Evolutionary conservation across 2,113 vertebrate genomes (phyloP), one percentile per base, ranked within the genome.

Genomic region (Tachuris rubrigastra): DNA sequence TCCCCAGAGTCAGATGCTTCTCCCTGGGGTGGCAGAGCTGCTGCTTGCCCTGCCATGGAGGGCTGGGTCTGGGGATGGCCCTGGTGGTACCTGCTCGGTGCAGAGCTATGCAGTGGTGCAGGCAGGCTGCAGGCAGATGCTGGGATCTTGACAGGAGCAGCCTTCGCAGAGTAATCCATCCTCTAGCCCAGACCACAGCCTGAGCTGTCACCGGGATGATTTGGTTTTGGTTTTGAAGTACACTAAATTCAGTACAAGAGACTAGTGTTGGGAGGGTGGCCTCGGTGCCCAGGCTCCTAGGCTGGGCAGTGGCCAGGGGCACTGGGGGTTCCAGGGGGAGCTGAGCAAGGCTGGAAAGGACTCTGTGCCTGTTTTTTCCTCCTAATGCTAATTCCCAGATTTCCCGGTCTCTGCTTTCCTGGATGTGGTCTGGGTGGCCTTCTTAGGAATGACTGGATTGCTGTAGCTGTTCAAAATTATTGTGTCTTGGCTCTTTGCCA

Each of bases 231-330:
- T 28, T 37, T 24, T 22, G 4, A 89, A 53, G 20, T 39, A 62
- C 4, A 5, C 28, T 60, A 20, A 47, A 46, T 42, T 53, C 18
- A n/a, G 44, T 20, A 6, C 10, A 31, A n/a, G 37, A 41, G 35
- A 10, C 27, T 59, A 10, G 7, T 46, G 44, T 46, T 0, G 37
- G 0, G 10, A 60, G 50, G 65, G 44, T 0, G 16, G 39, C 14
- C 19, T 21, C 16, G 8, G 74, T 3, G 3, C 33, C 12, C 0
- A 19, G 44, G 44, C 18, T 44, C 44, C 18, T 44, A 44, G 44
- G 44, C 44, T 44, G 44, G 42, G 42, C 42, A 44, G 42, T 44
- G 17, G 42, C 17, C 17, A 5, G 49, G 2, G 3, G 50, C 49
- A 27, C 0, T 2, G 4, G 33, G 77, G 10, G 8, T 5, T 56